Percentiles rank a stretch among this genome's conserved stretches.
Evolutionary conservation across 2,113 vertebrate species (phyloP).

Genomic region (Ciconia stormi): DNA sequence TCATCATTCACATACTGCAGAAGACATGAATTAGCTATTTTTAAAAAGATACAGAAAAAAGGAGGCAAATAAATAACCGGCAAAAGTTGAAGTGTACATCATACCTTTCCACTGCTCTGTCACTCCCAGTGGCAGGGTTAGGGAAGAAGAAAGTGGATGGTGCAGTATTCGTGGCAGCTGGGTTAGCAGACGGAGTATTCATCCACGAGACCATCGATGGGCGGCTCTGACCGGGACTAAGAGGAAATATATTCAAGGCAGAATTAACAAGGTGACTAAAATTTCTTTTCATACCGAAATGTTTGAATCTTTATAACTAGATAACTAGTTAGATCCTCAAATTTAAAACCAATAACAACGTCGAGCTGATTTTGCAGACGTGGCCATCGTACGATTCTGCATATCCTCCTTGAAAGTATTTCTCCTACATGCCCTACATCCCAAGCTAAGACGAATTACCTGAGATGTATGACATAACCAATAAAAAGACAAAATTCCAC

Average conservation of each 20-base stretch:
- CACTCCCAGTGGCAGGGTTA: slow-evolving; percentile 1
- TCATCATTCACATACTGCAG: neutral
- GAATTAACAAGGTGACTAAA: neutral
- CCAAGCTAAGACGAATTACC: neutral
- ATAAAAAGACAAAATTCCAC: neutral
- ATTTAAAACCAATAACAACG: neutral
- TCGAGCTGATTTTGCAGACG: neutral
- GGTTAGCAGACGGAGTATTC: slow-evolving; percentile 53
- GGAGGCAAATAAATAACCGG: neutral
- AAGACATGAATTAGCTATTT: neutral
- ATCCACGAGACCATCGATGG: slow-evolving; percentile 78
- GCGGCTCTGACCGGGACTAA: slow-evolving; percentile 66
- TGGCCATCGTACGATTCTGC: neutral
- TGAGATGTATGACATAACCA: neutral
- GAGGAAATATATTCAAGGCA: neutral
- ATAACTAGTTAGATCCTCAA: neutral
- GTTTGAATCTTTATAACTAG: neutral
- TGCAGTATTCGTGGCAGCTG: neutral
- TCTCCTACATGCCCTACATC: neutral
- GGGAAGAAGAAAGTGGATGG: slow-evolving; percentile 25
- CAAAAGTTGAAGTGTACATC: neutral
- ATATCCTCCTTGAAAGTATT: neutral
- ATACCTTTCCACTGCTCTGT: slow-evolving; percentile 72
- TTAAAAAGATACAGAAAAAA: neutral
- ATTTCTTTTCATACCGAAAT: neutral